Evolutionary conservation across 2,888 invertebrate genomes (phyloP).

Genomic region (Sepioteuthis lessoniana): DNA sequence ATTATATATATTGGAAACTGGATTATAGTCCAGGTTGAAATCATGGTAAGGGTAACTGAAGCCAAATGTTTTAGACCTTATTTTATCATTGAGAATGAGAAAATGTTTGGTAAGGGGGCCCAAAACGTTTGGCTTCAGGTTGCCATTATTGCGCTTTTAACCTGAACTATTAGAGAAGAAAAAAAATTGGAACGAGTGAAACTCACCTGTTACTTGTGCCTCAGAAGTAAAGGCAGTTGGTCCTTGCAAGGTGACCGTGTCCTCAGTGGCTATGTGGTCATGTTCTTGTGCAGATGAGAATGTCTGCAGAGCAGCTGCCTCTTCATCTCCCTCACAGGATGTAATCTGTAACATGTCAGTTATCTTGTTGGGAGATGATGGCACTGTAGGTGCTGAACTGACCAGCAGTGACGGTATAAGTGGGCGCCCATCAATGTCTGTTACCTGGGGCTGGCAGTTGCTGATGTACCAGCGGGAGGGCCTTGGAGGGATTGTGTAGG

Average conservation of each 20-base stretch:
- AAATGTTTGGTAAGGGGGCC: no score
- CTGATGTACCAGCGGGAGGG: constrained; percentile 46
- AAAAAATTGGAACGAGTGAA: not conserved
- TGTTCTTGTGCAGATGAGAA: constrained; percentile 43
- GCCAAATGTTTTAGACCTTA: no score
- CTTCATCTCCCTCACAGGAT: constrained; percentile 47
- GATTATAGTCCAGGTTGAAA: no score
- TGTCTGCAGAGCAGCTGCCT: constrained; percentile 39
- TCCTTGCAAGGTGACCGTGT: constrained; percentile 42
- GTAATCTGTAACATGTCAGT: constrained; percentile 46
- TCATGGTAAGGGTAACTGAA: no score
- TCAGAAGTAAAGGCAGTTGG: constrained; percentile 11
- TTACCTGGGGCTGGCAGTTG: constrained; percentile 43
- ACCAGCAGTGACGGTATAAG: constrained; percentile 38
- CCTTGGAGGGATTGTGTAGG: constrained; percentile 41
- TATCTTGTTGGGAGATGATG: constrained; percentile 45
- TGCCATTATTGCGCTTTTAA: no score
- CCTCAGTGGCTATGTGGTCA: constrained; percentile 34
- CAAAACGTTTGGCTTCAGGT: no score
- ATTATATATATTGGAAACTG: no score
- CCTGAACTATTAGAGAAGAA: not conserved
- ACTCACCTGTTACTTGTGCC: constrained; percentile 44
- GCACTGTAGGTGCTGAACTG: not conserved
- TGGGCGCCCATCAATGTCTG: constrained; percentile 41
- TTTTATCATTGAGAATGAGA: no score